These are phyloP conservation scores for Sylvilagus bachmani DNA, from an alignment of 2,113 vertebrate species.

Conservation along the genomic window DNA sequence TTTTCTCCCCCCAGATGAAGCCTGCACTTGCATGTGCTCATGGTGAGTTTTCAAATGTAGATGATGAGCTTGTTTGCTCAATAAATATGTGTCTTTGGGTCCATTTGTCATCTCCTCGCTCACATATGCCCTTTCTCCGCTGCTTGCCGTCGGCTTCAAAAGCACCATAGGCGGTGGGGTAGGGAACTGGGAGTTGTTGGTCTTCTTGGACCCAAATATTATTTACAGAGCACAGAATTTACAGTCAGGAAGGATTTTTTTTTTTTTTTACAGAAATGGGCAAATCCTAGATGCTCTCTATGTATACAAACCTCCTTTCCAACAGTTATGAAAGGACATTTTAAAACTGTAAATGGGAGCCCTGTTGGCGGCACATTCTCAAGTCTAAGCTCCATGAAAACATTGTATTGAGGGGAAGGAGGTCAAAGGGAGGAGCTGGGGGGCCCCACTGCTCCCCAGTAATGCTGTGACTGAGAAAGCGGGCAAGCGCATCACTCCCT, in stretches of 20 bases:
- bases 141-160: constrained; percentile 30
- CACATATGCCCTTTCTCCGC: background rate
- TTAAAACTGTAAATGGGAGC: constrained; percentile 69
- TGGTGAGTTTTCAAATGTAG: constrained; percentile 46
- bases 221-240: constrained; percentile 79
- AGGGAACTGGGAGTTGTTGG: constrained; percentile 61
- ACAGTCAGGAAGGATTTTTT: constrained; percentile 59
- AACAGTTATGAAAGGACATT: constrained; percentile 73
- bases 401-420: constrained; percentile 3
- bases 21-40: constrained; percentile 42
- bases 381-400: constrained; percentile 42
- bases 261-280: constrained; percentile 56
- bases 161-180: background rate
- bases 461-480: background rate
- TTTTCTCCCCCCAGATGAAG: constrained; percentile 10
- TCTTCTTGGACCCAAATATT: constrained; percentile 73
- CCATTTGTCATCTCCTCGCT: constrained; percentile 48
- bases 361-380: constrained; percentile 26
- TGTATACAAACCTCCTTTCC: constrained; percentile 67
- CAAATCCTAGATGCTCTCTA: constrained; percentile 71
- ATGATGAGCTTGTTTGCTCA: constrained; percentile 67
- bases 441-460: background rate
- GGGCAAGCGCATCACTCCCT: background rate
- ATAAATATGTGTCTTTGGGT: constrained; percentile 61
- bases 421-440: background rate